Conservation (phyloP, 2,113 vertebrate species). For the Epinephelus fuscoguttatus region DNA sequence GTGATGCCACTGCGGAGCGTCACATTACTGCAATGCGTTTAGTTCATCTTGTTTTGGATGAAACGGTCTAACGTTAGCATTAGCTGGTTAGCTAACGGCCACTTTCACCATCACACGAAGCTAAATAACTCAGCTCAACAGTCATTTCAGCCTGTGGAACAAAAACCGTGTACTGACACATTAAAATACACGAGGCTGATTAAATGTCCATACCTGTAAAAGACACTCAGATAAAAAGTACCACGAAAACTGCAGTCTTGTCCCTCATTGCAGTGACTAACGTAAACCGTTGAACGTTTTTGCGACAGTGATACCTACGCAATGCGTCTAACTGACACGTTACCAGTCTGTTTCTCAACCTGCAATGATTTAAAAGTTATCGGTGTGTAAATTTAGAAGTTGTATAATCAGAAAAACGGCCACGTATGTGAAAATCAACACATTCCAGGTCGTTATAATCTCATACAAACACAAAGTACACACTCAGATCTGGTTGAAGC, state of each 20-base stretch:
- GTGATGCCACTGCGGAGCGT: constrained; percentile 32
- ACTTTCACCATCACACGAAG: constrained; percentile 5
- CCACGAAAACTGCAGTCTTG: constrained; percentile 8
- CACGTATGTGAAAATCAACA: accelerated
- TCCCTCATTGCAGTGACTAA: constrained; percentile 58
- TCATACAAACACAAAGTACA: neutral
- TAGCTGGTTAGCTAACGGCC: constrained; percentile 26
- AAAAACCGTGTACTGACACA: accelerated
- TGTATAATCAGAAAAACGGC: accelerated
- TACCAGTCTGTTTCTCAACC: neutral
- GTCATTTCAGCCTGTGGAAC: accelerated
- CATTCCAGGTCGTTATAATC: accelerated
- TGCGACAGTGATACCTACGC: constrained; percentile 62
- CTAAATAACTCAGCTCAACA: neutral
- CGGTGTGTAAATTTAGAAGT: neutral
- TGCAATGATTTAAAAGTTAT: neutral
- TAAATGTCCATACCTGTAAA: constrained; percentile 65
- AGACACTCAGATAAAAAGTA: constrained; percentile 58
- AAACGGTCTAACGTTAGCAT: constrained; percentile 38
- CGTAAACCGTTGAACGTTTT: constrained; percentile 69
- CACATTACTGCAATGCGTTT: constrained; percentile 58
- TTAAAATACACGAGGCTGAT: accelerated
- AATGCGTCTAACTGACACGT: neutral
- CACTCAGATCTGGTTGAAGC: accelerated
- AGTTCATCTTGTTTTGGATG: constrained; percentile 4